Conservation (phyloP, 2,888 invertebrate genomes). For the Prenolepis imparis region DNA sequence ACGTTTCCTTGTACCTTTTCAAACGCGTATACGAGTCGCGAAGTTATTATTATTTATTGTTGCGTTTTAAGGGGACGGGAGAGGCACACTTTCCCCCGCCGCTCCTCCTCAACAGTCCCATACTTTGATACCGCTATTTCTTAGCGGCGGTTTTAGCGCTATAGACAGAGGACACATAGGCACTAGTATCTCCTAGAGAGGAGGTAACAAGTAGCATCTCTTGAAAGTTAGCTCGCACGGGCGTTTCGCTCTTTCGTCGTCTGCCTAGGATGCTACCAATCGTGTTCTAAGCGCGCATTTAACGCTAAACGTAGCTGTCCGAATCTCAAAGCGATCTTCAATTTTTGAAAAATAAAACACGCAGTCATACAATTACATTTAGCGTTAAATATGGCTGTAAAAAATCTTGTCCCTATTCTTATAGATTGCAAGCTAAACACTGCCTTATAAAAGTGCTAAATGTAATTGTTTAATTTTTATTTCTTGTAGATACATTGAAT, state of each 20-base stretch:
- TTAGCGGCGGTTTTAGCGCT: conserved; percentile 78
- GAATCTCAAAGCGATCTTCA: neutral
- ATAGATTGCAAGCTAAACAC: conserved; percentile 6
- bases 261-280: conserved; percentile 5
- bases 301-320: neutral
- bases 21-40: conserved; percentile 67
- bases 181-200: conserved; percentile 79
- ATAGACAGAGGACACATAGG: conserved; percentile 77
- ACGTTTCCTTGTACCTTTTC: conserved; percentile 56
- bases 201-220: conserved; percentile 80
- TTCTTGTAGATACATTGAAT: neutral
- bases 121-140: conserved; percentile 68
- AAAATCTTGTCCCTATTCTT: neutral
- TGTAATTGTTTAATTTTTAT: neutral
- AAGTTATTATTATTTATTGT: conserved; percentile 73
- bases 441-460: neutral
- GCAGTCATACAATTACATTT: neutral
- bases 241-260: conserved; percentile 78
- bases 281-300: conserved; percentile 6
- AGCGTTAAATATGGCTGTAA: neutral
- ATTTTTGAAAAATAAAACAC: neutral
- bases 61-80: conserved; percentile 63
- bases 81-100: conserved; percentile 54
- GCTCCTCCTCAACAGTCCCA: conserved; percentile 30
- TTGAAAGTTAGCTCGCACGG: conserved; percentile 83